Conservation (phyloP, 1,140 invertebrate genomes). For the Ladona fulva region DNA sequence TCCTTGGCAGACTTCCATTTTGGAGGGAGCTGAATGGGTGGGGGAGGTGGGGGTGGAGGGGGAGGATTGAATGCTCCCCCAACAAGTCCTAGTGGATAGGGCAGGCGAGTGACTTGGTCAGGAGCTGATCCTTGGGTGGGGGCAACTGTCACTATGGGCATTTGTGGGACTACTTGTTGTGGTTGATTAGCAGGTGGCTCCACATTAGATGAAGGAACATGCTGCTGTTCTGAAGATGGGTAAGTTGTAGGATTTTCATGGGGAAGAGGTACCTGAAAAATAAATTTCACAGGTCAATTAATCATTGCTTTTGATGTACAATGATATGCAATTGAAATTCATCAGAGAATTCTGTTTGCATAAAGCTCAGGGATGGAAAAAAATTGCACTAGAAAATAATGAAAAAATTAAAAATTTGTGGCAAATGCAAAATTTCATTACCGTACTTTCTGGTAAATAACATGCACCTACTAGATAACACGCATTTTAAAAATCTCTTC, state of each 20-base stretch:
- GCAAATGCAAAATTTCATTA: too few species aligned
- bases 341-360: too few species aligned
- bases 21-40: slow-evolving; percentile 61
- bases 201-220: background rate
- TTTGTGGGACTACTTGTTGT: background rate
- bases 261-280: background rate
- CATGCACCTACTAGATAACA: too few species aligned
- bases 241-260: background rate
- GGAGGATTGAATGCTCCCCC: background rate
- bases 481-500: too few species aligned
- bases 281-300: background rate
- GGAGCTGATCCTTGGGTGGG: background rate
- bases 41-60: slow-evolving; percentile 32
- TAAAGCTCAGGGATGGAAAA: too few species aligned
- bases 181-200: background rate
- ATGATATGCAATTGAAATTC: too few species aligned
- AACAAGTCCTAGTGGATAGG: background rate
- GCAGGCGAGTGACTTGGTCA: background rate
- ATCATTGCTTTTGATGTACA: too few species aligned
- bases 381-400: too few species aligned
- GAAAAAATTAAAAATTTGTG: too few species aligned
- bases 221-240: background rate
- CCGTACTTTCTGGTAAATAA: too few species aligned
- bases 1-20: slow-evolving; percentile 81
- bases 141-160: background rate